Evolutionary conservation across 2,797 vertebrate species (phyloP), one percentile per base, ranked within the genome.

Genomic region (Emydoidea blandingii): DNA sequence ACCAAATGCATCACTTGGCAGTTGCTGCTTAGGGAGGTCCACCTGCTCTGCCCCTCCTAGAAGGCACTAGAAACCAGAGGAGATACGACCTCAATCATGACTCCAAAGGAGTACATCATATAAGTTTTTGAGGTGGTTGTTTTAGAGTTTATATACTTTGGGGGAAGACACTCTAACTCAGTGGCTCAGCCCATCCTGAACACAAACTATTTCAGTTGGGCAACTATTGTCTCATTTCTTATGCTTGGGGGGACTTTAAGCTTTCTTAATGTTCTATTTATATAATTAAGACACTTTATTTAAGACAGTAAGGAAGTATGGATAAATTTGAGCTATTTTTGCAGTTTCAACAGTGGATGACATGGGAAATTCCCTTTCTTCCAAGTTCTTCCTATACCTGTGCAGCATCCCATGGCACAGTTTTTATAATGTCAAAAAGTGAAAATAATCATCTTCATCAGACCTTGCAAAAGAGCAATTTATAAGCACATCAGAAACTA

Each of bases 111-210:
- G 44, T 1, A 2, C 31, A 21, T 68, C n/a, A 56, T 29, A 16
- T 1, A 74, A 44, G 0, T 34, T 49, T 72, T 52, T 23, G 53
- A 72, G 82, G 68, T 62, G 37, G 86, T 25, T 68, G 18, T 10
- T 37, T 10, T 25, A 23, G 16, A 16, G 0, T 31, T 57, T 78
- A 37, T 49, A 1, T 1, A 23, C 9, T 14, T 44, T 56, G 47
- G 56, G 83, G 41, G n/a, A 72, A 52, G 15, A 85, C 9, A 41
- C 5, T 12, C 19, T 12, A 34, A 53, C 37, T 23, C 0, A 37
- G 15, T 15, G 21, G 47, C 41, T 23, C 0, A 47, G 12, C 41
- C 87, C 72, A 62, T 34, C 18, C 23, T 9, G 65, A 83, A 59
- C 3, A 19, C 6, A 44, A 49, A 57, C 49, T 81, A 52, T 86